Evolutionary conservation across 2,113 vertebrate genomes (phyloP).

Genomic region (Esox niger): DNA sequence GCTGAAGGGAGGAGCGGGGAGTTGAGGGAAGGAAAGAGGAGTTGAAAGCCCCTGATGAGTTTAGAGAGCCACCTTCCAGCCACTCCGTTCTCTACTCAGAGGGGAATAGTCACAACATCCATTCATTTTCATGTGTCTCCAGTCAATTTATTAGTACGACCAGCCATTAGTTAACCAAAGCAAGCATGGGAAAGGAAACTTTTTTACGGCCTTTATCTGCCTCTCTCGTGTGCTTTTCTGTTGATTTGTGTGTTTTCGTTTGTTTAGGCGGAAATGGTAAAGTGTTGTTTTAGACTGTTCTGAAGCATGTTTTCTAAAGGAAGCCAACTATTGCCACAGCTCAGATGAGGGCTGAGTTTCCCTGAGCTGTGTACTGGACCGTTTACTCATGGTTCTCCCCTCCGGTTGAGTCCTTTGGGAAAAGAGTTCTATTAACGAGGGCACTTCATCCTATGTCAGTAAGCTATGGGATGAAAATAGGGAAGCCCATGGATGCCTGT

Average conservation of each 20-base stretch:
- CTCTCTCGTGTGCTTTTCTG: conserved; percentile 2
- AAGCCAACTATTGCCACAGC: not conserved
- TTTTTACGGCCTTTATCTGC: conserved; percentile 2
- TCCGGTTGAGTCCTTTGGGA: conserved; percentile 20
- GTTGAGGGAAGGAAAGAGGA: no score
- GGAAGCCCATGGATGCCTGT: not conserved
- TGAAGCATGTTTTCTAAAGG: conserved; percentile 1
- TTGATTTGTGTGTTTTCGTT: conserved; percentile 17
- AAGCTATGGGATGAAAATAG: conserved; percentile 43
- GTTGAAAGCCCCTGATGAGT: conserved; percentile 42
- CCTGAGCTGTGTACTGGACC: conserved; percentile 44
- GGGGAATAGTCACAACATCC: conserved; percentile 35
- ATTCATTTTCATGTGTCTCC: conserved; percentile 49
- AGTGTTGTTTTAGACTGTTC: conserved; percentile 7
- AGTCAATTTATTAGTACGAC: conserved; percentile 10
- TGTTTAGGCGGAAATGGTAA: conserved; percentile 17
- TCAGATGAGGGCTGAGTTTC: conserved; percentile 45
- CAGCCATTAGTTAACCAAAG: conserved; percentile 27
- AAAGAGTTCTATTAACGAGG: conserved; percentile 45
- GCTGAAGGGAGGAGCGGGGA: no score
- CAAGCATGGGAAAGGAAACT: conserved; percentile 9
- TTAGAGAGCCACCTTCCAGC: conserved; percentile 35
- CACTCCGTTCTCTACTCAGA: conserved; percentile 4
- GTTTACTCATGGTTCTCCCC: conserved; percentile 64
- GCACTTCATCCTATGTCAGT: conserved; percentile 45